A percentile compares a stretch with the other conserved stretches of the same genome.
phyloP scores from a whole-genome alignment of 1,140 invertebrate species.

The Asbolus verrucosus region DNA sequence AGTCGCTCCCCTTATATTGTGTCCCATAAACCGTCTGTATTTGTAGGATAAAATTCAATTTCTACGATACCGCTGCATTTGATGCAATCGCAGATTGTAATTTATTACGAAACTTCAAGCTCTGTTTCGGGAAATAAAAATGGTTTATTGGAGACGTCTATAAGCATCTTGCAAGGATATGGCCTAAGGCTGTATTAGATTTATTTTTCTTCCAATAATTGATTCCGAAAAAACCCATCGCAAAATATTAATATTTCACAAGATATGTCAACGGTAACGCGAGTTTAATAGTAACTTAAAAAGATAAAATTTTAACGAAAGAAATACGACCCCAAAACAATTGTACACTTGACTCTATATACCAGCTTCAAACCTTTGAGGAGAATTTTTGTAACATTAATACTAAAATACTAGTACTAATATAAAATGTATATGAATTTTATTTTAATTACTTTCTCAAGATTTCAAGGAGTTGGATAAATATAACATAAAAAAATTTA shows the following conservation, averaged over 20 bases:
- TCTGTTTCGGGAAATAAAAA: slow-evolving; percentile 5
- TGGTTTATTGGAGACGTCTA: slow-evolving; percentile 8
- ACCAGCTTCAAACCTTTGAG: too few relatives aligned
- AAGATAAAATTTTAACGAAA: too few relatives aligned
- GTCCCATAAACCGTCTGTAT: neutral
- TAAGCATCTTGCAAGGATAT: neutral
- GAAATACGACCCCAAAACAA: too few relatives aligned
- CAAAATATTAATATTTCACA: neutral
- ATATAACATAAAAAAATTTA: too few relatives aligned
- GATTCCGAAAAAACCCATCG: neutral
- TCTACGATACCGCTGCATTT: slow-evolving; percentile 7
- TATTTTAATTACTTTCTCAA: too few relatives aligned
- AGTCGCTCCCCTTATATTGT: neutral
- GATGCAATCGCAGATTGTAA: slow-evolving; percentile 7
- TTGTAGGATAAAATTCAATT: slow-evolving; percentile 7
- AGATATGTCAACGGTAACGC: too few relatives aligned
- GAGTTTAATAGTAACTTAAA: too few relatives aligned
- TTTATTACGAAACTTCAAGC: slow-evolving; percentile 1
- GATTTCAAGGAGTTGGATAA: too few relatives aligned
- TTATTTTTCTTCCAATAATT: neutral
- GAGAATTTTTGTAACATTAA: too few relatives aligned
- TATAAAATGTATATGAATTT: too few relatives aligned
- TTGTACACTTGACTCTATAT: too few relatives aligned
- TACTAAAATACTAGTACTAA: too few relatives aligned
- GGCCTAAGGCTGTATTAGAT: neutral